phyloP scores from a whole-genome alignment of 1,140 invertebrate genomes.

The Drosophila arawakana region DNA sequence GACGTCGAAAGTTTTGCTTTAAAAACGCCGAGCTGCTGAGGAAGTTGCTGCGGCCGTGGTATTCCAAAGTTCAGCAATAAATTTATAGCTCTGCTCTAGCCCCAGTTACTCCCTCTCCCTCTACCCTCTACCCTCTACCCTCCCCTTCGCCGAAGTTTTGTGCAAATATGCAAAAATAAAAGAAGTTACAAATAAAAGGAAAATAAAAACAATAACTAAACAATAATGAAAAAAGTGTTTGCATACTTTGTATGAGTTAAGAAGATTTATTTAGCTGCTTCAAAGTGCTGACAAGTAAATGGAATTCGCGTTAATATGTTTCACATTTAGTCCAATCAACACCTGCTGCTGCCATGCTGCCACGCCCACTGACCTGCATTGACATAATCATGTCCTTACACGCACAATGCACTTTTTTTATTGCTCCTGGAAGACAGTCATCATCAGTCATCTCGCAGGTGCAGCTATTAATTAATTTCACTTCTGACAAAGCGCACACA shows the following conservation, averaged over 20 bases:
- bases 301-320: constrained; percentile 28
- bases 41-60: constrained; percentile 60
- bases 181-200: constrained; percentile 2
- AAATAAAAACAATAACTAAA: constrained; percentile 13
- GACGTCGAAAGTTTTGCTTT: constrained; percentile 60
- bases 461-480: constrained; percentile 53
- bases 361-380: constrained; percentile 23
- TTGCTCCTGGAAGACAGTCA: constrained; percentile 42
- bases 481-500: constrained; percentile 4
- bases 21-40: constrained; percentile 25
- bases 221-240: constrained; percentile 70
- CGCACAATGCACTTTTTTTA: constrained; percentile 19
- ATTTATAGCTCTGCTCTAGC: constrained; percentile 69
- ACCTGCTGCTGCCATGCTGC: constrained; percentile 5
- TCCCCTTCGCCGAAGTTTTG: constrained; percentile 16
- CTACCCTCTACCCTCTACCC: background rate
- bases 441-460: constrained; percentile 43
- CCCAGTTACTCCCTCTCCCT: constrained; percentile 34
- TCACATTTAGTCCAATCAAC: constrained; percentile 49
- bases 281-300: constrained; percentile 3
- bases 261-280: constrained; percentile 58
- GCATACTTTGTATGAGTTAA: constrained; percentile 65
- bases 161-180: constrained; percentile 69
- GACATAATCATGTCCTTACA: constrained; percentile 13
- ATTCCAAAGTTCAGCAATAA: constrained; percentile 82